phyloP scores from a whole-genome alignment of 2,888 invertebrate genomes.

The Linnaemya vulpina region DNA sequence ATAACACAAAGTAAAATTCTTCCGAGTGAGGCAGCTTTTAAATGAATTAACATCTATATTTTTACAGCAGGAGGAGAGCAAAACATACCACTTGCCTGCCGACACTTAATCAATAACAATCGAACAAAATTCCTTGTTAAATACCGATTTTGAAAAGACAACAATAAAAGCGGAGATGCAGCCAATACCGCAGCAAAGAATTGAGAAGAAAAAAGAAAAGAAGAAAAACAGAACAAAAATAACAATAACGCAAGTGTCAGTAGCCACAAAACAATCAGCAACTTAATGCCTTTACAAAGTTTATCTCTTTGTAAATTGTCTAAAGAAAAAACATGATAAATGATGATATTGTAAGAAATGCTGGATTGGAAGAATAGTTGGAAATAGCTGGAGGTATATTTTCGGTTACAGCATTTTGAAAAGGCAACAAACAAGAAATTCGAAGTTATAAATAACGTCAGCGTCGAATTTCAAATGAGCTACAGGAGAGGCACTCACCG shows the following conservation, averaged over 20 bases:
- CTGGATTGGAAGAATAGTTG: not conserved
- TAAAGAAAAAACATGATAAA: slow-evolving; percentile 67
- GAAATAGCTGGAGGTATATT: slow-evolving; percentile 15
- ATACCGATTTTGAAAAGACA: slow-evolving; percentile 30
- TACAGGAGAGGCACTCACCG: not conserved
- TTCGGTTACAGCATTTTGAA: slow-evolving; percentile 33
- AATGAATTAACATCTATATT: slow-evolving; percentile 10
- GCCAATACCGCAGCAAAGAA: slow-evolving; percentile 14
- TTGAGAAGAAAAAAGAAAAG: not conserved
- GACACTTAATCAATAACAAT: slow-evolving; percentile 36
- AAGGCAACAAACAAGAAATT: slow-evolving; percentile 26
- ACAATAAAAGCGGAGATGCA: slow-evolving; percentile 22
- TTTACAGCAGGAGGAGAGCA: not conserved
- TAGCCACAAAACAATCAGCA: slow-evolving; percentile 72
- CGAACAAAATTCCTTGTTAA: slow-evolving; percentile 44
- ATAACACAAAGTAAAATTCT: too few species aligned
- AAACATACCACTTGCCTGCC: not conserved
- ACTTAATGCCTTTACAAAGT: slow-evolving; percentile 72
- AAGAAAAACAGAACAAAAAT: slow-evolving; percentile 8
- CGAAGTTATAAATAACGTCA: not conserved
- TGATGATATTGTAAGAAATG: slow-evolving; percentile 49
- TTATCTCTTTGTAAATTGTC: slow-evolving; percentile 69
- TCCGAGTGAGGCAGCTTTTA: not conserved
- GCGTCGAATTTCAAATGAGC: not conserved
- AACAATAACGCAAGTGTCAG: slow-evolving; percentile 70